A percentile compares a stretch with the other conserved stretches of the same genome.
Conservation (phyloP, 2,888 invertebrate species). For the Agrochola circellaris region DNA sequence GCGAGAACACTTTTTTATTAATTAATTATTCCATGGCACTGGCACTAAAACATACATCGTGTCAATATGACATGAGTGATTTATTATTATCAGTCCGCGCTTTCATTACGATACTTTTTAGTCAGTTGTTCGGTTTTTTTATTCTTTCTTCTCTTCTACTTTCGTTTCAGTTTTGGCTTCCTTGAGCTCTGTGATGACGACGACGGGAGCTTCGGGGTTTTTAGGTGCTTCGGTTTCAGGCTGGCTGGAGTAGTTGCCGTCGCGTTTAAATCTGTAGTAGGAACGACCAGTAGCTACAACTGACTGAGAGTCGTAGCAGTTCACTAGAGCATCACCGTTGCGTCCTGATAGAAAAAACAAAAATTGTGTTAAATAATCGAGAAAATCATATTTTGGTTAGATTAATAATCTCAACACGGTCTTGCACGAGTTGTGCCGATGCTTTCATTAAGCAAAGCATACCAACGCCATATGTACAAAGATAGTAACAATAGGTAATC, state of each 20-base stretch:
- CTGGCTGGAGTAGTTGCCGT: conserved; percentile 77
- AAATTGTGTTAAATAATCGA: background rate
- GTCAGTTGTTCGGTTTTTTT: conserved; percentile 53
- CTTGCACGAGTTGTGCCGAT: background rate
- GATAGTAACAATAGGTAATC: background rate
- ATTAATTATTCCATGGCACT: conserved; percentile 21
- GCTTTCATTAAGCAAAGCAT: background rate
- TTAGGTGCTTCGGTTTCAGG: conserved; percentile 54
- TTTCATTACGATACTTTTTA: conserved; percentile 44
- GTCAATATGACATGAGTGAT: conserved; percentile 58
- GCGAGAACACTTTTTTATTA: background rate
- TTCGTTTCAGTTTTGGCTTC: conserved; percentile 50
- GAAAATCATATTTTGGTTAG: background rate
- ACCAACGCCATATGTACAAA: background rate
- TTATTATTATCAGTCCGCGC: conserved; percentile 29
- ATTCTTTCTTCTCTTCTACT: conserved; percentile 68
- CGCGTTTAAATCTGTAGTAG: conserved; percentile 86
- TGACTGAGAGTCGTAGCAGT: conserved; percentile 88
- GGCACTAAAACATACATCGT: conserved; percentile 34
- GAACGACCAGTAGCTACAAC: conserved; percentile 80
- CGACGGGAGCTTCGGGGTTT: conserved; percentile 54
- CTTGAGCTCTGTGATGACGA: conserved; percentile 64
- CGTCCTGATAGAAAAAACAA: conserved; percentile 84
- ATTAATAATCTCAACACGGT: background rate
- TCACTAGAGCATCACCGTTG: conserved; percentile 91